Evolutionary conservation across 2,113 vertebrate genomes (phyloP).

Genomic region (Ranitomeya imitator): DNA sequence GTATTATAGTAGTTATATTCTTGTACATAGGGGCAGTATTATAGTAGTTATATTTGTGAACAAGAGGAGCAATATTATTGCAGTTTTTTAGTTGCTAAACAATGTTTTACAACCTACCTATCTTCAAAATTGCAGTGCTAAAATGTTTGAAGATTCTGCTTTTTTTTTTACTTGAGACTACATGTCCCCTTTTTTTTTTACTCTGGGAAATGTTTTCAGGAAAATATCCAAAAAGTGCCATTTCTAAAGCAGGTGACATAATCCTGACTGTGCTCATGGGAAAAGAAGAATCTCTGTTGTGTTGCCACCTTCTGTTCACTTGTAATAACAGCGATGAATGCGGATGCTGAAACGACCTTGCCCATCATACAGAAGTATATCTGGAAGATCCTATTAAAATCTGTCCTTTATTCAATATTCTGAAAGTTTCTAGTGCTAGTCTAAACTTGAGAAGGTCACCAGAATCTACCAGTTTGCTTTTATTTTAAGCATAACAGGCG

Average conservation of each 20-base stretch:
- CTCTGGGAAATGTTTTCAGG: neutral
- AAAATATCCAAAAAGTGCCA: slow-evolving; percentile 6
- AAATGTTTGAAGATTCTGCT: neutral
- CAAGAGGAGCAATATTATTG: neutral
- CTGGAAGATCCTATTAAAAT: slow-evolving; percentile 1
- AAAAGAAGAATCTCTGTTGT: neutral
- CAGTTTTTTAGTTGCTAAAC: neutral
- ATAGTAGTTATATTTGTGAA: neutral
- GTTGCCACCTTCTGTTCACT: slow-evolving; percentile 9
- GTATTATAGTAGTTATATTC: slow-evolving; percentile 10
- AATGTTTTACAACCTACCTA: neutral
- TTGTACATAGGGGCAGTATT: neutral
- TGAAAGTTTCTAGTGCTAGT: neutral
- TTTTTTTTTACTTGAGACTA: neutral
- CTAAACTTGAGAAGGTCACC: slow-evolving; percentile 16
- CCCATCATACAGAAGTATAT: neutral
- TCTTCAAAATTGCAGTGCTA: neutral
- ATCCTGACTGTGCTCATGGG: neutral
- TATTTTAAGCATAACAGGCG: neutral
- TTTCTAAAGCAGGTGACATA: slow-evolving; percentile 18
- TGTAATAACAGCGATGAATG: slow-evolving; percentile 6
- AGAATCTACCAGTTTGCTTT: neutral
- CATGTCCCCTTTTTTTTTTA: neutral
- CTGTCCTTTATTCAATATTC: neutral
- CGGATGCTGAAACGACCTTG: neutral